Evolutionary conservation across 2,797 vertebrate genomes (phyloP).

Genomic region (Pristis pectinata): DNA sequence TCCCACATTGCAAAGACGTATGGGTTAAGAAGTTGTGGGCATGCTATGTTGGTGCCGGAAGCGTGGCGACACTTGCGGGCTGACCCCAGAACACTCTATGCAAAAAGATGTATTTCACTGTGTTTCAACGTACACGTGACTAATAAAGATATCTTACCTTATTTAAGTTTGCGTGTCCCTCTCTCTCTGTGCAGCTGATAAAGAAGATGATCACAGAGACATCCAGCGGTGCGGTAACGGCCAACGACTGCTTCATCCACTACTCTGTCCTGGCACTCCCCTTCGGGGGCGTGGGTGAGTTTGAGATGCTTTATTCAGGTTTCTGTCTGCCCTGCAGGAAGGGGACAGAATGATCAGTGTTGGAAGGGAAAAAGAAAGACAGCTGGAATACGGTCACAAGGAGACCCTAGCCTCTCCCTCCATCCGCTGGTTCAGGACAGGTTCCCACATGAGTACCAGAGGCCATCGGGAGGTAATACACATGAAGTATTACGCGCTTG

Average conservation of each 20-base stretch:
- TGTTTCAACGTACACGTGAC: no score
- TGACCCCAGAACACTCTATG: no score
- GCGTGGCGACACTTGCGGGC: no score
- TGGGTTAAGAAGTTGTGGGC: no score
- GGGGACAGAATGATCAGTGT: no score
- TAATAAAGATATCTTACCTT: no score
- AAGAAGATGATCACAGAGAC: conserved; percentile 75
- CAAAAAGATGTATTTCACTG: no score
- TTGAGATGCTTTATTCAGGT: not conserved
- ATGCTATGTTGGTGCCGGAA: no score
- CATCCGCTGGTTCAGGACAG: not conserved
- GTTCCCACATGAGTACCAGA: not conserved
- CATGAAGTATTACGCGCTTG: no score
- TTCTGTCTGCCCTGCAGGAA: not conserved
- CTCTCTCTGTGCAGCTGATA: conserved; percentile 50
- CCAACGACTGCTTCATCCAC: conserved; percentile 82
- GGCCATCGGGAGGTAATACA: no score
- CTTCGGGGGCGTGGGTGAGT: conserved; percentile 84
- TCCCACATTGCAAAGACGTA: no score
- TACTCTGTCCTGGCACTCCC: conserved; percentile 67
- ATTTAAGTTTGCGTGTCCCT: not conserved
- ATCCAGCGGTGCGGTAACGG: conserved; percentile 78
- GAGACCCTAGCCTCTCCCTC: not conserved
- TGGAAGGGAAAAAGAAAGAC: not conserved
- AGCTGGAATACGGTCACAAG: no score